These are phyloP conservation scores for Asarcornis scutulata DNA, from an alignment of 2,113 vertebrate species.

Conservation along the genomic window DNA sequence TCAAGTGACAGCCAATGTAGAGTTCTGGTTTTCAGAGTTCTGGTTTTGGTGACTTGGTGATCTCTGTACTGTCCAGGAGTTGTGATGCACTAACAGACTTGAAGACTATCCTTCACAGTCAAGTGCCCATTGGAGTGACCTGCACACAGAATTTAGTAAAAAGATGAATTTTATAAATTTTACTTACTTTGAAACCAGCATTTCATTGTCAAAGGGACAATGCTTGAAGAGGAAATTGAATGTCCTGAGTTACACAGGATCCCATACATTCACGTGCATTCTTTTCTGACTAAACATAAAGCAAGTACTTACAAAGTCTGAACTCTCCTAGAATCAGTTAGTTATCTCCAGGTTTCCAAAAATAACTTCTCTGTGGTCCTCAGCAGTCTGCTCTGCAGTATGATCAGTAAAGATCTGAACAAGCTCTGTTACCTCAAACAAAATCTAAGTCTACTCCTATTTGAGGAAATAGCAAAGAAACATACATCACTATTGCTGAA, in stretches of 20 bases:
- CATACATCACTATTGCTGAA: background rate
- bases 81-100: background rate
- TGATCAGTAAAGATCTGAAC: background rate
- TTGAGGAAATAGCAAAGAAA: background rate
- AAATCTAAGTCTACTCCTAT: background rate
- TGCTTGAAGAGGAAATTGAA: background rate
- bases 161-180: background rate
- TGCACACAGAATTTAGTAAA: accelerated
- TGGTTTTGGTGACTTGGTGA: background rate
- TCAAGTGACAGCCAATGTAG: background rate
- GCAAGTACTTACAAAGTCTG: background rate
- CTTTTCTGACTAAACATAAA: background rate
- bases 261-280: accelerated
- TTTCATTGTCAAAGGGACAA: background rate
- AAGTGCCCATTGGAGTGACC: background rate
- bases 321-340: background rate
- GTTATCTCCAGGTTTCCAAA: background rate
- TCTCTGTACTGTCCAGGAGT: background rate
- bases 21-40: background rate
- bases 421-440: background rate
- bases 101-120: background rate
- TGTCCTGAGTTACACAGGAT: background rate
- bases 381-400: background rate
- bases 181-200: background rate
- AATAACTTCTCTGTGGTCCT: background rate